A percentile compares a stretch with the other conserved stretches of the same genome.
Evolutionary conservation across 2,113 vertebrate genomes (phyloP).

Genomic region (Neodontobutis hainanensis): DNA sequence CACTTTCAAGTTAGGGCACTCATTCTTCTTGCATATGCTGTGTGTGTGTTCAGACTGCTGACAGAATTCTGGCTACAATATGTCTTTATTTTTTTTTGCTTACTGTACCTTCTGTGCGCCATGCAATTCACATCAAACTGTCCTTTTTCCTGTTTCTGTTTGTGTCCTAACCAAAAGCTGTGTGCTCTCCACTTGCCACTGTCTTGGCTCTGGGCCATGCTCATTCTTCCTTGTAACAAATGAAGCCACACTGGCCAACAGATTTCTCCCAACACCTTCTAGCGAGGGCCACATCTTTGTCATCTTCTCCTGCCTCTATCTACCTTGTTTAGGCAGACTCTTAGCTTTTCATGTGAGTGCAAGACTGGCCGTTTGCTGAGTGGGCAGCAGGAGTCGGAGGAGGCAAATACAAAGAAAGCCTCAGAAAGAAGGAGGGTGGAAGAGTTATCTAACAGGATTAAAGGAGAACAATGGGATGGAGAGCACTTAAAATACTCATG

Average conservation of each 20-base stretch:
- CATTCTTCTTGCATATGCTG: background rate
- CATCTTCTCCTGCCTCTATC: slow-evolving; percentile 30
- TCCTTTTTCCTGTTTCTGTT: background rate
- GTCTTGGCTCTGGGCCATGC: slow-evolving; percentile 54
- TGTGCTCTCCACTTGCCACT: slow-evolving; percentile 44
- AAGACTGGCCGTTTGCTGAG: slow-evolving; percentile 70
- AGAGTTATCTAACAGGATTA: slow-evolving; percentile 78
- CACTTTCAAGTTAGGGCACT: slow-evolving; percentile 9
- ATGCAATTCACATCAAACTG: slow-evolving; percentile 9
- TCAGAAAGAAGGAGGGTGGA: slow-evolving; percentile 51
- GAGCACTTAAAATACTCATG: slow-evolving; percentile 75
- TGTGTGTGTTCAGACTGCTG: slow-evolving; percentile 1
- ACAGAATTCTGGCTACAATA: slow-evolving; percentile 5
- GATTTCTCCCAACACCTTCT: slow-evolving; percentile 56
- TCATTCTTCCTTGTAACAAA: slow-evolving; percentile 65
- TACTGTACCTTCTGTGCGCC: background rate
- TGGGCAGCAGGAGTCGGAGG: slow-evolving; percentile 68
- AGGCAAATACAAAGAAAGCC: slow-evolving; percentile 52
- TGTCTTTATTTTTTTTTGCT: slow-evolving; percentile 4
- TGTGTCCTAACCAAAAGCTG: slow-evolving; percentile 26
- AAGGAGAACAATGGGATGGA: slow-evolving; percentile 74
- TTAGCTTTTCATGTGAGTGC: slow-evolving; percentile 54
- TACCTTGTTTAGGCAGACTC: slow-evolving; percentile 55
- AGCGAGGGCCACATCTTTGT: slow-evolving; percentile 49
- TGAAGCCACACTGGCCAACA: slow-evolving; percentile 35